Evolutionary conservation across 1,140 invertebrate genomes (phyloP).

Genomic region (Colletes latitarsis): DNA sequence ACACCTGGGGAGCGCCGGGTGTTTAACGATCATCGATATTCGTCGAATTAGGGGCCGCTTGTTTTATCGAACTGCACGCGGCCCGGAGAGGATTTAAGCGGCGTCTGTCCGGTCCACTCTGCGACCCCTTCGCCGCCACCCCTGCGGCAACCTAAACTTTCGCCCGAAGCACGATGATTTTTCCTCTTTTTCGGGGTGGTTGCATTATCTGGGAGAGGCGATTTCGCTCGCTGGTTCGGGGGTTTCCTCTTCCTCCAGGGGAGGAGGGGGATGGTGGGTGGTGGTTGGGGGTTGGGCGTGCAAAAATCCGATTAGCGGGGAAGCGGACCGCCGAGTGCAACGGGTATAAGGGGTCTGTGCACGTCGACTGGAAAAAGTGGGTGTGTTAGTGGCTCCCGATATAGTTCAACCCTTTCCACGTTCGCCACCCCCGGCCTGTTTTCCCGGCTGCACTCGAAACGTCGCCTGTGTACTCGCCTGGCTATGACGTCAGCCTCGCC

Average conservation of each 20-base stretch:
- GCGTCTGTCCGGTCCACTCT: slow-evolving; percentile 17
- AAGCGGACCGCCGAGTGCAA: slow-evolving; percentile 32
- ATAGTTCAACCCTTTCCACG: slow-evolving; percentile 47
- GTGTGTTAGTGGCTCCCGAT: slow-evolving; percentile 45
- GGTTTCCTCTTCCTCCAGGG: slow-evolving; percentile 1
- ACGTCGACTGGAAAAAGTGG: slow-evolving; percentile 48
- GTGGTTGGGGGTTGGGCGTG: slow-evolving; percentile 2
- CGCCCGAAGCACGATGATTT: not conserved
- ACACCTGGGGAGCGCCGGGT: not conserved
- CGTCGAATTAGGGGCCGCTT: slow-evolving; percentile 36
- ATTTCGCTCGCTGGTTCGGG: slow-evolving; percentile 47
- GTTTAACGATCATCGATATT: not conserved
- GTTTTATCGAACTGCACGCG: slow-evolving; percentile 30
- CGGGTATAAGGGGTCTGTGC: slow-evolving; percentile 45
- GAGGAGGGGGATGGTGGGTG: too few relatives aligned
- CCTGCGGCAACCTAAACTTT: not conserved
- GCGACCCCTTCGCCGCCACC: slow-evolving; percentile 3
- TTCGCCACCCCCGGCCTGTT: not conserved
- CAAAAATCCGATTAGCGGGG: slow-evolving; percentile 67
- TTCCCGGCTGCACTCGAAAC: slow-evolving; percentile 30
- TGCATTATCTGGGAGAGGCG: slow-evolving; percentile 59
- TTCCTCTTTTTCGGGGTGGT: slow-evolving; percentile 14
- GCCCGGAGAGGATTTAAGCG: slow-evolving; percentile 37
- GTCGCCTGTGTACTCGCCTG: slow-evolving; percentile 14
- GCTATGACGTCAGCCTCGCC: slow-evolving; percentile 22